Conservation (phyloP, 92 coral and sea anemone genomes). For the Diadumene lineata region DNA sequence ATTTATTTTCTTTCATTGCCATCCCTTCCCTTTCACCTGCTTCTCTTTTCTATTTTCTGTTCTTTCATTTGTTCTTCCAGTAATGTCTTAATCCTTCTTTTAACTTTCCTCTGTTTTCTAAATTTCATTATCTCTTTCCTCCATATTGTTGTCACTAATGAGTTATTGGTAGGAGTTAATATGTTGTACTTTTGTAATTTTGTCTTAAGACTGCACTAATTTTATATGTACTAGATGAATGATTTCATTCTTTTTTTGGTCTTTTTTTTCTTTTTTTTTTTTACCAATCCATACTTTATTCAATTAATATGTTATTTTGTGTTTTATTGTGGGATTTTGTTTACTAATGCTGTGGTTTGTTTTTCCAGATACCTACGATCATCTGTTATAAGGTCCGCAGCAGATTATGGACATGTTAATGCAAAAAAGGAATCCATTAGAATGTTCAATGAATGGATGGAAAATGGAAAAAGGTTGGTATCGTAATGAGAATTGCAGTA, state of each 20-base stretch:
- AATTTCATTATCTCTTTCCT: not conserved
- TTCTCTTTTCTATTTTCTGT: not conserved
- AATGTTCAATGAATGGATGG: conserved; percentile 42
- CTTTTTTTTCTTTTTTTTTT: no score
- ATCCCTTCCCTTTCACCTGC: not conserved
- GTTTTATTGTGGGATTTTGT: no score
- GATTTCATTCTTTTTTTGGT: no score
- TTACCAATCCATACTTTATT: no score
- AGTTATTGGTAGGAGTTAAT: no score
- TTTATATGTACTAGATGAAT: no score
- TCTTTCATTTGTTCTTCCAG: not conserved
- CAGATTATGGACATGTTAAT: conserved; percentile 42
- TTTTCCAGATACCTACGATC: conserved; percentile 65
- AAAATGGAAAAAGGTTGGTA: conserved; percentile 18
- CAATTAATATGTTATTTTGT: no score
- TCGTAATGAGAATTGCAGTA: not conserved
- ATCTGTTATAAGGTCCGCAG: conserved; percentile 24
- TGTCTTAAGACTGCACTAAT: no score
- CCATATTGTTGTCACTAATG: no score
- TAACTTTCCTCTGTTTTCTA: not conserved
- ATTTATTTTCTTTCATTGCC: not conserved
- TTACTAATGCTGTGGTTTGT: no score
- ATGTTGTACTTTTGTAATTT: no score
- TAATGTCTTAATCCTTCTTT: not conserved
- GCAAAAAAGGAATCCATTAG: conserved; percentile 13